These are phyloP conservation scores for Stegodyphus dumicola DNA, from an alignment of 1,140 invertebrate species.

Conservation along the genomic window DNA sequence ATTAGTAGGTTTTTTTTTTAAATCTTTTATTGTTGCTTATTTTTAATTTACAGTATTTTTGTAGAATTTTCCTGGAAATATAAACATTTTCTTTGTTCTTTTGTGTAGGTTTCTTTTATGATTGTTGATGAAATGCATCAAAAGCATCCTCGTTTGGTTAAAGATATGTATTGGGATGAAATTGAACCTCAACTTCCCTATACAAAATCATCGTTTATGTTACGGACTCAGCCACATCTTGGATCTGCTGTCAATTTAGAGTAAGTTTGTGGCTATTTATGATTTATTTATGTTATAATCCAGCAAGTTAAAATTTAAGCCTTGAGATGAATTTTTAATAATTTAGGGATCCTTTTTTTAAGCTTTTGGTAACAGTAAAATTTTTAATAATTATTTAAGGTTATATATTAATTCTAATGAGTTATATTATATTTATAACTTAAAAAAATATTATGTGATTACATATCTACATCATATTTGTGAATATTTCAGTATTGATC, in stretches of 20 bases:
- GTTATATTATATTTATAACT: background rate
- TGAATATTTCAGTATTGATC: slow-evolving; percentile 55
- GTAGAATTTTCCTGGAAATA: too few species aligned
- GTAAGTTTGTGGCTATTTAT: slow-evolving; percentile 25
- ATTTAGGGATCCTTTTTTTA: too few species aligned
- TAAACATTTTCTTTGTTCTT: background rate
- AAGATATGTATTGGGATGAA: slow-evolving; percentile 70
- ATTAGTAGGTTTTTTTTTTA: too few species aligned
- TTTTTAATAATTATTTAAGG: background rate
- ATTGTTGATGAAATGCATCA: slow-evolving; percentile 64
- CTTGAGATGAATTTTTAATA: too few species aligned
- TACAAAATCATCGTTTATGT: slow-evolving; percentile 64
- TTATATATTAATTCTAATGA: background rate
- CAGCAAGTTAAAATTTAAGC: too few species aligned
- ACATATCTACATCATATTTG: too few species aligned
- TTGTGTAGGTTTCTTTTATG: slow-evolving; percentile 58
- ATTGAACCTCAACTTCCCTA: slow-evolving; percentile 67
- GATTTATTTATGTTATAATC: too few species aligned
- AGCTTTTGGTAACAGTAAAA: too few species aligned
- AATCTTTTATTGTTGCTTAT: too few species aligned
- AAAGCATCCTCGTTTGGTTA: slow-evolving; percentile 63
- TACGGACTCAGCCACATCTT: slow-evolving; percentile 64
- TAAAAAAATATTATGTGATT: background rate
- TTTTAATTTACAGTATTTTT: too few species aligned
- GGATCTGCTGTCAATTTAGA: slow-evolving; percentile 65